Percentiles rank a stretch among this genome's conserved stretches.
Conservation (phyloP, 1,140 invertebrate species). For the Pygmarrhopalites habei region DNA sequence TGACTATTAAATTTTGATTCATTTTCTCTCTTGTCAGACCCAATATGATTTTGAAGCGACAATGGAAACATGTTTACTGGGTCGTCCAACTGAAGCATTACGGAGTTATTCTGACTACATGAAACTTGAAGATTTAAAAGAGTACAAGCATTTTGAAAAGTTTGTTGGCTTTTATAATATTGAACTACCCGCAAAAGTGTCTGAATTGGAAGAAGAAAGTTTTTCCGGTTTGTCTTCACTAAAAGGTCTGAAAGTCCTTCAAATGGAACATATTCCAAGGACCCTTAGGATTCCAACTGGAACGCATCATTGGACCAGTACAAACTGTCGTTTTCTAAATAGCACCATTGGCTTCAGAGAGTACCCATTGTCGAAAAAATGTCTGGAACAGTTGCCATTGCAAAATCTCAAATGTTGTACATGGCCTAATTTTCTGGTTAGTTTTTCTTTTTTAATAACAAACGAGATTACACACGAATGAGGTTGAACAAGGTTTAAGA, state of each 20-base stretch:
- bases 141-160: conserved; percentile 26
- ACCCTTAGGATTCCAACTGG: conserved; percentile 18
- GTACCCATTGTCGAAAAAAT: conserved; percentile 22
- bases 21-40: too few species aligned
- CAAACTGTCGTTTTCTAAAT: conserved; percentile 10
- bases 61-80: conserved; percentile 23
- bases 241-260: conserved; percentile 23
- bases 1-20: too few species aligned
- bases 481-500: too few species aligned
- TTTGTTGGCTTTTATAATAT: conserved; percentile 29
- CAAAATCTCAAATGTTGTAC: conserved; percentile 1
- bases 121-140: conserved; percentile 13
- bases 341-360: conserved; percentile 18
- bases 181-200: conserved; percentile 19
- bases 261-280: conserved; percentile 33
- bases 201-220: conserved; percentile 4
- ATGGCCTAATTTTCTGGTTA: conserved; percentile 20
- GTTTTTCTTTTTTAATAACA: too few species aligned
- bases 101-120: conserved; percentile 1
- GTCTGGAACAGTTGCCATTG: conserved; percentile 7
- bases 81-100: neutral
- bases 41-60: conserved; percentile 32
- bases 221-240: conserved; percentile 19
- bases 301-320: conserved; percentile 17
- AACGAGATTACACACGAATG: too few species aligned